A percentile compares a stretch with the other conserved stretches of the same genome.
phyloP scores from a whole-genome alignment of 53 echinoderm and acorn worm genomes.

The Temnopleurus reevesii region DNA sequence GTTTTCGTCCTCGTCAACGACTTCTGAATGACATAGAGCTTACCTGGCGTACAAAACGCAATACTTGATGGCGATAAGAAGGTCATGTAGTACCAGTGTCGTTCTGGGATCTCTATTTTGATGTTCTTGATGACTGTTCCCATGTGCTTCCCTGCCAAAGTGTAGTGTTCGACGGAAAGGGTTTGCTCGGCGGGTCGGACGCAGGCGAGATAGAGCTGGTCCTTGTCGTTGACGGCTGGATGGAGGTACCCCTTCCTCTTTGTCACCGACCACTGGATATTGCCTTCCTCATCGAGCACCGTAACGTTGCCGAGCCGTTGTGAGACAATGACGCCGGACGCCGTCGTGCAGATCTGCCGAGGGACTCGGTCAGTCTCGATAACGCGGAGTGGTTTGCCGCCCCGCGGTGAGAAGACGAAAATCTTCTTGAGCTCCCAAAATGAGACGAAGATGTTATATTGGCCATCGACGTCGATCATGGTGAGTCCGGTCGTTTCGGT shows the following conservation, averaged over 20 bases:
- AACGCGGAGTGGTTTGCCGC: conserved; percentile 39
- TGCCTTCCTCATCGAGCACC: conserved; percentile 25
- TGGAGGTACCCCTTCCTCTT: conserved; percentile 51
- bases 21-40: conserved; percentile 46
- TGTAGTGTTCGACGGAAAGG: conserved; percentile 54
- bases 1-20: conserved; percentile 49
- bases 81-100: conserved; percentile 58
- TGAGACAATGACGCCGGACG: conserved; percentile 19
- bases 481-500: conserved; percentile 16
- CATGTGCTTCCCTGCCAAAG: conserved; percentile 39
- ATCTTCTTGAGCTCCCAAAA: conserved; percentile 51
- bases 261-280: conserved; percentile 47
- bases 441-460: conserved; percentile 19
- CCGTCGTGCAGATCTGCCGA: conserved; percentile 38
- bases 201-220: conserved; percentile 55
- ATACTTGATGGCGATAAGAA: conserved; percentile 51
- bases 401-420: conserved; percentile 16
- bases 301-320: conserved; percentile 41
- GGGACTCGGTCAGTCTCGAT: conserved; percentile 32
- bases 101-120: conserved; percentile 26
- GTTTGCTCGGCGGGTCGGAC: conserved; percentile 16
- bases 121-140: conserved; percentile 47
- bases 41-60: conserved; percentile 41
- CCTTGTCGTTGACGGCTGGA: conserved; percentile 45
- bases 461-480: conserved; percentile 42